These are phyloP conservation scores for Ernsta delagoae DNA, from an alignment of 2,888 invertebrate genomes.

Conservation along the genomic window DNA sequence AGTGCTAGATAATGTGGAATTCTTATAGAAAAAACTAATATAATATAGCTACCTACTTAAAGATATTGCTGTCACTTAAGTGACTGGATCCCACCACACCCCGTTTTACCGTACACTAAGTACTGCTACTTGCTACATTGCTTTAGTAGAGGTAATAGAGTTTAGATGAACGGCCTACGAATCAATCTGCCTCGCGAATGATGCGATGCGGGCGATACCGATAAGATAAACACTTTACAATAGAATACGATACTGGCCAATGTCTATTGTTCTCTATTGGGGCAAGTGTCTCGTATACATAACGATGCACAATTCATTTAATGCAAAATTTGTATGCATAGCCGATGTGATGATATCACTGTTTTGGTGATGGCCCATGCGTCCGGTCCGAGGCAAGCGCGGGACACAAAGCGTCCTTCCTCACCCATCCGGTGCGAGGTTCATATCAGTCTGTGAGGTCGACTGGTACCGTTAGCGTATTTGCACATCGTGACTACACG, in stretches of 20 bases:
- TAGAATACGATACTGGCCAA: slow-evolving; percentile 14
- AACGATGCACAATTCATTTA: slow-evolving; percentile 41
- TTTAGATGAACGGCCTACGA: background rate
- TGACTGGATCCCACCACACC: no score
- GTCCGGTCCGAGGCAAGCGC: slow-evolving; percentile 48
- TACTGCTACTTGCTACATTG: no score
- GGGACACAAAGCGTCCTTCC: slow-evolving; percentile 57
- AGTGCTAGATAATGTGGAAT: no score
- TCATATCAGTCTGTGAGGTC: slow-evolving; percentile 51
- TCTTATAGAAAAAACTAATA: no score
- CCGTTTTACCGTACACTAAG: no score
- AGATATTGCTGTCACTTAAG: no score
- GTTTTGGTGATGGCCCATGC: slow-evolving; percentile 58
- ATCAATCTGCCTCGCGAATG: slow-evolving; percentile 26
- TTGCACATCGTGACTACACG: slow-evolving; percentile 59
- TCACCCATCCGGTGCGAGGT: slow-evolving; percentile 51
- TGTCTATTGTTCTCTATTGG: slow-evolving; percentile 34
- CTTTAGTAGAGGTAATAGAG: no score
- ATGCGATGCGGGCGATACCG: slow-evolving; percentile 25
- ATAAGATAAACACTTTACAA: slow-evolving; percentile 20
- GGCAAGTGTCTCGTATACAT: slow-evolving; percentile 27
- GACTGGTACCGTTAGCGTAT: slow-evolving; percentile 63
- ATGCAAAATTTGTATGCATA: slow-evolving; percentile 45
- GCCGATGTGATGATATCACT: slow-evolving; percentile 60
- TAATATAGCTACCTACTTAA: no score